Evolutionary conservation across 1,140 invertebrate genomes (phyloP).

Genomic region (Drosophila triauraria): DNA sequence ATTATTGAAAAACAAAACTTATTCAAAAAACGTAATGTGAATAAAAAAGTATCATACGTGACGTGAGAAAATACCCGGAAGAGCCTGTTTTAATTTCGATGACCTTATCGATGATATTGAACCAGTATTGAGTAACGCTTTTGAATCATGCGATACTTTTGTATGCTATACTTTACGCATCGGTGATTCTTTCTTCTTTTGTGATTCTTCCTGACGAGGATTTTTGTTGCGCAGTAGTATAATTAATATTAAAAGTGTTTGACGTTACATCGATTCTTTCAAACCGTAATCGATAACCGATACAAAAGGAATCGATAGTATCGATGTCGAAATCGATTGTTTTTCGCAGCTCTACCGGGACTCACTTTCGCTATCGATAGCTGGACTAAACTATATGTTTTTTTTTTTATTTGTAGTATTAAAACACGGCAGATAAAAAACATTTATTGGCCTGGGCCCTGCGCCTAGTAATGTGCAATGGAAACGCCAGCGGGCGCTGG

Average conservation of each 20-base stretch:
- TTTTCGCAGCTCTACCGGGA: background rate
- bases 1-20: background rate
- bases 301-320: background rate
- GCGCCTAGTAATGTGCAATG: conserved; percentile 54
- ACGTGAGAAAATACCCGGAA: background rate
- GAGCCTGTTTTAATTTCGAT: background rate
- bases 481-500: conserved; percentile 35
- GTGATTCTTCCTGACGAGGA: too few species aligned
- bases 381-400: too few species aligned
- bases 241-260: too few species aligned
- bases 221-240: too few species aligned
- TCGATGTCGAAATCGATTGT: background rate
- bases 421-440: conserved; percentile 7
- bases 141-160: too few species aligned
- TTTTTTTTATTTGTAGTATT: conserved; percentile 9
- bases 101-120: background rate
- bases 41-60: rapidly evolving
- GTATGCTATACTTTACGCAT: too few species aligned
- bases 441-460: conserved; percentile 32
- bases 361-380: too few species aligned
- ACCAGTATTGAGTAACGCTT: background rate
- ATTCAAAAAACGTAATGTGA: background rate
- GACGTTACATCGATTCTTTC: too few species aligned
- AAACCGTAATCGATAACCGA: too few species aligned
- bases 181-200: too few species aligned